Evolutionary conservation across 2,113 vertebrate species (phyloP), one percentile per base, ranked within the genome.

Genomic region (Falcunculus frontatus): DNA sequence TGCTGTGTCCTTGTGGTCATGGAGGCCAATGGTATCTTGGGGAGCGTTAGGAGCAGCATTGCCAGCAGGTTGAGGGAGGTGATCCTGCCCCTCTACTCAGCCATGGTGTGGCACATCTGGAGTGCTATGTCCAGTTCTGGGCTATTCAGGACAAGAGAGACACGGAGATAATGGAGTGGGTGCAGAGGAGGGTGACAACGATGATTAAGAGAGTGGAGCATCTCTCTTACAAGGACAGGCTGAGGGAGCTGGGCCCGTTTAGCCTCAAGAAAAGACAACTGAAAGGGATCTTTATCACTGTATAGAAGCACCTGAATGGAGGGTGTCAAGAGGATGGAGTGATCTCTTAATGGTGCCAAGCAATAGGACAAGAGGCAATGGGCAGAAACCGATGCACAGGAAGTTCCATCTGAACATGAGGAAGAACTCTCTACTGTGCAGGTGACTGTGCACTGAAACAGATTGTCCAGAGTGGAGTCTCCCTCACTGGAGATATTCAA

Each of bases 1-100:
- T 52, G 33, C 10, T 52, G 10, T 39, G 9, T 8, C 22, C 15
- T 27, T 65, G 19, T 52, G 18, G 10, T 27, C 37, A 25, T 16
- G 6, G 44, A 52, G 6, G 11, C 6, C 3, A 8, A 7, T 5
- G 2, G 6, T 46, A 5, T 30, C 33, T 33, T 21, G 10, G 16
- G 18, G 10, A 16, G 13, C 4, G 1, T 29, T 21, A 29, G 32
- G 50, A 65, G 44, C 12, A 37, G 6, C 33, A 39, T 20, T 52
- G 22, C 4, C 44, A 81, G 33, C 5, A 13, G 13, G 7, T 52
- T 1, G 2, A 39, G 11, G 22, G 19, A 52, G 18, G 6, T 33
- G 33, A 37, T 44, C 17, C 73, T 77, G 17, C 11, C 14, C 21
- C 27, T 68, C 52, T 37, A 5, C 26, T 59, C 9, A 67, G 16